Base-by-base conservation (phyloP, 2,113 vertebrate genomes). In the Siphamia tubifer region DNA sequence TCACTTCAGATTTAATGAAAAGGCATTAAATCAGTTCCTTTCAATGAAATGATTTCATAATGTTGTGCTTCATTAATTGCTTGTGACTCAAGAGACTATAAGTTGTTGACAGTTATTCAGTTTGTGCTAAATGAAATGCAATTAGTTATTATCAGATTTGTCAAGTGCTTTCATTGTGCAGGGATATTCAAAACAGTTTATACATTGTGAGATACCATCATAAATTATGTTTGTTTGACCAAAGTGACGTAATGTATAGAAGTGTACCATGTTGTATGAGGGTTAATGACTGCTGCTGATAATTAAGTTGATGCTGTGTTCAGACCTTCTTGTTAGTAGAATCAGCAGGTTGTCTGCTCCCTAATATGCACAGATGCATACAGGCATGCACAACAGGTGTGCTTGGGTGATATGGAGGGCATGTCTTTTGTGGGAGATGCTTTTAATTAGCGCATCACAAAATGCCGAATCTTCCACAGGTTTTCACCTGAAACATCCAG, bases 371-470 rank as follows among this genome's bases (percentile, higher is more conserved):
- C 48, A 53, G 27, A 52, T 9, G 17, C 42, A 66, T 35, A 19
- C 15, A 19, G 57, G 20, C n/a, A 62, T 8, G 2, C 23, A 55
- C 53, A 54, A 28, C 19, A 5, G 40, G 58, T 39, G 49, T 45
- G 40, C 45, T 39, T 42, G 31, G 55, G 27, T 55, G 49, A 45
- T 43, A 48, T 42, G 51, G 45, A 40, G 64, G 49, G 44, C 30
- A 51, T 68, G 47, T 71, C 51, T 66, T 69, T 47, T 16, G 15
- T 53, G 49, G 38, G 53, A 57, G 51, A 75, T 36, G 30, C 24
- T 72, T 87, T 83, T 84, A 87, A 89, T 86, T 80, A 65, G 52
- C n/a, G 1, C 49, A 47, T 31, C 38, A 72, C 54, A 74, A 78
- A 77, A 82, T 47, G 19, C 19, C 15, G 40, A 73, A 39, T 62